Conservation (phyloP, 1,140 invertebrate species). For the Leptopilina boulardi region DNA sequence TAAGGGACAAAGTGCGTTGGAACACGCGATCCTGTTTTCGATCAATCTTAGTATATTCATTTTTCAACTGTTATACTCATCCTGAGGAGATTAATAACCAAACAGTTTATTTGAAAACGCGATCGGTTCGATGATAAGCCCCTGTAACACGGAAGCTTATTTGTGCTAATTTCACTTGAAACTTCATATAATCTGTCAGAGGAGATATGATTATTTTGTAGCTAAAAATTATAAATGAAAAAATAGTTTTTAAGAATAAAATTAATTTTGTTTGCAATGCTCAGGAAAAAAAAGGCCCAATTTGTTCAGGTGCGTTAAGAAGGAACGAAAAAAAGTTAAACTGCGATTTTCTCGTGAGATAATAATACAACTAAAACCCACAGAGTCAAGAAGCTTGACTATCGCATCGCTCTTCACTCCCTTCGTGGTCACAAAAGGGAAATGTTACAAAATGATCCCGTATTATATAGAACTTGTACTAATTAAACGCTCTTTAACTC, state of each 20-base stretch:
- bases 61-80: constrained; percentile 28
- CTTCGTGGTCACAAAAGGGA: constrained; percentile 34
- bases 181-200: neutral
- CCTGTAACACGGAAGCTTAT: constrained; percentile 27
- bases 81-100: constrained; percentile 32
- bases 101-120: constrained; percentile 32
- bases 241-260: no score
- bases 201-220: neutral
- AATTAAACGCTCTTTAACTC: constrained; percentile 66
- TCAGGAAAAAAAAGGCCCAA: neutral
- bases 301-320: neutral
- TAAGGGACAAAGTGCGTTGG: constrained; percentile 70
- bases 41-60: constrained; percentile 32
- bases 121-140: constrained; percentile 23
- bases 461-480: constrained; percentile 49
- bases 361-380: constrained; percentile 39
- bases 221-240: no score
- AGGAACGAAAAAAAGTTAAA: constrained; percentile 22
- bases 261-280: no score
- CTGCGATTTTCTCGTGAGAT: constrained; percentile 55
- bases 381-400: constrained; percentile 64
- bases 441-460: constrained; percentile 35
- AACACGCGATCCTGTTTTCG: constrained; percentile 61
- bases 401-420: constrained; percentile 64
- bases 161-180: neutral